A percentile compares a stretch with the other conserved stretches of the same genome.
Evolutionary conservation across 2,797 vertebrate genomes (phyloP).

Genomic region (Onychomys leucogaster): DNA sequence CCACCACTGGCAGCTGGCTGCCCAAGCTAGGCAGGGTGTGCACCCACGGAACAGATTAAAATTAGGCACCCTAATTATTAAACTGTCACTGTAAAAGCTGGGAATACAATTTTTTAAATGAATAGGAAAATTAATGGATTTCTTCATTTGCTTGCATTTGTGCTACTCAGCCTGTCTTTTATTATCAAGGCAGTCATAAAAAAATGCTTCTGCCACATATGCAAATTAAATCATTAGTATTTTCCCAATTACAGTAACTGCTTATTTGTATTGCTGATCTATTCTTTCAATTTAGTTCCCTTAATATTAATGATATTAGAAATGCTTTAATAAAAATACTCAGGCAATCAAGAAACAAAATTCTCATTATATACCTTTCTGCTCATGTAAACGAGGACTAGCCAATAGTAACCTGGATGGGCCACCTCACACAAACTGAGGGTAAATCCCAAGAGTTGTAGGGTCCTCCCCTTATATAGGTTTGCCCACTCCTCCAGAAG

Average conservation of each 20-base stretch:
- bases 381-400: not conserved
- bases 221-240: constrained; percentile 74
- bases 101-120: constrained; percentile 38
- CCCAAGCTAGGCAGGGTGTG: not conserved
- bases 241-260: constrained; percentile 65
- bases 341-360: not conserved
- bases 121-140: constrained; percentile 63
- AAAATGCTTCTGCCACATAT: constrained; percentile 58
- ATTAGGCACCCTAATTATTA: constrained; percentile 63
- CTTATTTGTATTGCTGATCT: constrained; percentile 64
- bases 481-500: not conserved
- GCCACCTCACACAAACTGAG: not conserved
- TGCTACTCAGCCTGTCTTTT: constrained; percentile 65
- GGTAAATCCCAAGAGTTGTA: not conserved
- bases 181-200: constrained; percentile 64
- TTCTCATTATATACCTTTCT: not conserved
- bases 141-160: constrained; percentile 51
- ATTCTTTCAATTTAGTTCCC: constrained; percentile 45
- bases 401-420: rapidly evolving
- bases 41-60: constrained; percentile 71
- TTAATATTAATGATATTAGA: constrained; percentile 27
- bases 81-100: constrained; percentile 54
- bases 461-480: not conserved
- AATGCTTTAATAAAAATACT: constrained; percentile 39
- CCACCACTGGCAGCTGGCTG: constrained; percentile 1